Conservation (phyloP, 1,140 invertebrate genomes). For the Ptiloglossa arizonensis region DNA sequence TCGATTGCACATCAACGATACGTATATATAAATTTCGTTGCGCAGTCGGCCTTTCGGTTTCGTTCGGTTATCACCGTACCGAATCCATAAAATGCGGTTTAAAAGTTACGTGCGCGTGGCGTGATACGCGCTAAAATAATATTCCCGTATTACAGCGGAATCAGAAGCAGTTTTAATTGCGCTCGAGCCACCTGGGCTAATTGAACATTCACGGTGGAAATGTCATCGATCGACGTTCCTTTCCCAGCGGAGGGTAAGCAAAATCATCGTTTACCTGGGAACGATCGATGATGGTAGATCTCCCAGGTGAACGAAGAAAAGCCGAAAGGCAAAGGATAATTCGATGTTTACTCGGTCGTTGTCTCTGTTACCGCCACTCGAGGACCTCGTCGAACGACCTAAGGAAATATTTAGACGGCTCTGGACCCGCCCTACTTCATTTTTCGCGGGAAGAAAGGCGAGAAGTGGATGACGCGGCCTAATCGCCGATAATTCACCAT, state of each 20-base stretch:
- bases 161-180: constrained; percentile 4
- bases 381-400: constrained; percentile 46
- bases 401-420: constrained; percentile 66
- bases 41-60: too few relatives aligned
- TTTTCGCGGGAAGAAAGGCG: constrained; percentile 29
- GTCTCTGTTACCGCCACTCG: constrained; percentile 52
- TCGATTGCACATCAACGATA: too few relatives aligned
- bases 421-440: constrained; percentile 28
- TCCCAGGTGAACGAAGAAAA: constrained; percentile 1
- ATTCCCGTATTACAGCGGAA: not conserved
- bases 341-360: constrained; percentile 60
- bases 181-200: not conserved
- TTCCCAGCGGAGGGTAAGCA: not conserved
- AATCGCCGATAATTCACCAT: not conserved
- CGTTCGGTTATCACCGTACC: too few relatives aligned
- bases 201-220: not conserved
- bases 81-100: not conserved
- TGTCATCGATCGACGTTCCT: constrained; percentile 27
- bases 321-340: constrained; percentile 58
- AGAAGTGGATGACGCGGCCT: constrained; percentile 23
- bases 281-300: not conserved
- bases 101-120: too few relatives aligned
- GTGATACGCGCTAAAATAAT: not conserved
- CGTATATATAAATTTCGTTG: too few relatives aligned
- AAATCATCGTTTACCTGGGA: not conserved